Base-by-base conservation (phyloP, 2,888 invertebrate species). In the Yponomeuta malinellus region DNA sequence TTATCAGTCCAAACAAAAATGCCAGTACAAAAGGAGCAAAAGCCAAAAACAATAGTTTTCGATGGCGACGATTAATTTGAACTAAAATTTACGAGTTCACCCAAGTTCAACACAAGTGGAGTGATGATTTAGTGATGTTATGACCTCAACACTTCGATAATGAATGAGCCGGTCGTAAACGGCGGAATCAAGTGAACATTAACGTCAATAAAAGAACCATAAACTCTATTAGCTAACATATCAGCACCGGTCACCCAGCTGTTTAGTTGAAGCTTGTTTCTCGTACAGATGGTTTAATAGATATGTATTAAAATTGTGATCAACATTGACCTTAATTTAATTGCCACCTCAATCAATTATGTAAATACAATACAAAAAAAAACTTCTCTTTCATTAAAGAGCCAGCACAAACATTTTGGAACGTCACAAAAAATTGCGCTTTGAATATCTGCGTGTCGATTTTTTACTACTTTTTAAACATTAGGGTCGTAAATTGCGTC, bases 191-290 rank as follows among this genome's bases (percentile, higher is more conserved):
- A 86, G 86, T 86, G 90, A 87, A 89, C 91, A 92, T 91, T 90
- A 90, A 88, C 87, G 90, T 90, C 91, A 92, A 92, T 92, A 91
- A 91, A 92, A 90, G 89, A 87, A 82, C 89, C 83, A 90, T 92
- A 91, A 91, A 90, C 83, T 86, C 90, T 90, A 92, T 91, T 91
- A 90, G 87, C 83, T 82, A 80, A 88, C 90, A 90, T 91, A 90
- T 91, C 88, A 84, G 86, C 87, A 88, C 89, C 88, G 81, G 91
- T 37, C 63, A 23, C 23, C 70, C 70, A 89, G 89, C 91, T 91
- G 91, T 80, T 79, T 88, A 86, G 86, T 87, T 87, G 66, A 52
- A 48, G 85, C 86, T 88, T 81, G 89, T 87, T 90, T 84, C 81
- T 83, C 84, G 83, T 83, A 87, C 86, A 86, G 88, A 88, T 83